Base-by-base conservation (phyloP, 1,140 invertebrate genomes). In the Drosophila teissieri region DNA sequence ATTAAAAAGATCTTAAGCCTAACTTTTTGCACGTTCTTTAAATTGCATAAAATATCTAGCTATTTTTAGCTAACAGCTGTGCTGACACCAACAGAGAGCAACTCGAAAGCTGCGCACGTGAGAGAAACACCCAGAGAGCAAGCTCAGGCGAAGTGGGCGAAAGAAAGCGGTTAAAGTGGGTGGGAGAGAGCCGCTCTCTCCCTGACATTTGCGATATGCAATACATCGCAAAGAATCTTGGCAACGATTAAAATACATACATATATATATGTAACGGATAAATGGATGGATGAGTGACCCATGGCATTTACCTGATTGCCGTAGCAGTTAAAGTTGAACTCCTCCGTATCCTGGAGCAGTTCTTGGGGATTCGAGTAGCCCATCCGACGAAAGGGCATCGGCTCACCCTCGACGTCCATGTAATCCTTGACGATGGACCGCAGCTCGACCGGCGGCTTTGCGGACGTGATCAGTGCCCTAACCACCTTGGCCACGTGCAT, bases 391-490 rank as follows among this genome's bases (percentile, higher is more conserved):
- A 37, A 90, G 7, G 86, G 78, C 4, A 92, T 45, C 0, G 49
- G n/a, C n/a, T 49, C 45, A 2, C 79, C 58, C 39, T 92, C 91
- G 8, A 83, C 40, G 17, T 51, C 55, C 1, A 4, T 11, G 55
- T 90, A 92, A 48, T 92, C 91, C 0, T 31, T 51, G 19, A 85
- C 24, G 11, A 92, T 61, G 7, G 44, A 22, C 4, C 27, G 11
- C 48, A 92, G 49, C 39, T 48, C 53, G 36, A 79, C 76, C 31
- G 89, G 83, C 44, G 72, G 80, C 63, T 91, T 92, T 8, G 56
- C 53, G 15, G 89, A 91, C 42, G 72, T 85, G 36, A 89, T 76
- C 2, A 92, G 37, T 0, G 91, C 81, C 51, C 89, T 88, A 10
- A 92, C 54, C 37, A 92, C 79, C 12, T 65, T n/a, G 31, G 31